Conservation (phyloP, 2,797 vertebrate species). For the Sebastes miniatus region DNA sequence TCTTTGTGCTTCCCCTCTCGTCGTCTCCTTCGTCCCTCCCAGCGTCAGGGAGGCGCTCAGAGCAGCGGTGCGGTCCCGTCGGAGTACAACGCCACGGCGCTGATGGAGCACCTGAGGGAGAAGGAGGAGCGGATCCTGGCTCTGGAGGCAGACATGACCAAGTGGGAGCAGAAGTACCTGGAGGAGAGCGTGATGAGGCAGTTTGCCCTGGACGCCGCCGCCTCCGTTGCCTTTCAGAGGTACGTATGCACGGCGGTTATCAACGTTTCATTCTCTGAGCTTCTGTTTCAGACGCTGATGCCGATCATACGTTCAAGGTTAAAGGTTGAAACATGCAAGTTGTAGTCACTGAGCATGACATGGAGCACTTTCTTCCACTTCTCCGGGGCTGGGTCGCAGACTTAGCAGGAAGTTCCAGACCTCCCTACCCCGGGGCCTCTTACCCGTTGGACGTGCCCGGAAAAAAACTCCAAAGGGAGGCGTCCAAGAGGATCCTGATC, state of each 20-base stretch:
- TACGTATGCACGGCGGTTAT: constrained; percentile 40
- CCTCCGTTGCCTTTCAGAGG: constrained; percentile 96
- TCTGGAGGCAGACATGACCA: constrained; percentile 98
- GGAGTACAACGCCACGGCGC: constrained; percentile 88
- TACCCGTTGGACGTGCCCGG: too few relatives aligned
- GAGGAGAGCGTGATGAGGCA: constrained; percentile 99
- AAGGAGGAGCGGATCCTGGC: constrained; percentile 97
- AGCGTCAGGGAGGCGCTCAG: constrained; percentile 92
- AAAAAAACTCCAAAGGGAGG: too few relatives aligned
- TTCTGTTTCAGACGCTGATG: not conserved
- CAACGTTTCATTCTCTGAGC: not conserved
- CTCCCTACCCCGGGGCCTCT: too few relatives aligned
- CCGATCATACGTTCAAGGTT: not conserved
- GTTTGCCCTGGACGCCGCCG: constrained; percentile 96
- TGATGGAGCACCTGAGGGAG: constrained; percentile 96
- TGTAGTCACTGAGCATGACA: too few relatives aligned
- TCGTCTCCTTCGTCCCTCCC: not conserved
- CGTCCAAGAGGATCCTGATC: too few relatives aligned
- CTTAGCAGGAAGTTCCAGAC: too few relatives aligned
- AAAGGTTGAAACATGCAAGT: too few relatives aligned
- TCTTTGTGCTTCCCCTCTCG: too few relatives aligned
- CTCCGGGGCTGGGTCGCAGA: too few relatives aligned
- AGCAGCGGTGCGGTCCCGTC: constrained; percentile 50
- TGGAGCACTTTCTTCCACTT: too few relatives aligned
- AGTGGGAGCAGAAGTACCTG: constrained; percentile 99